A percentile compares a stretch with the other conserved stretches of the same genome.
Evolutionary conservation across 2,797 vertebrate species (phyloP).

Genomic region (Chrosomus eos): DNA sequence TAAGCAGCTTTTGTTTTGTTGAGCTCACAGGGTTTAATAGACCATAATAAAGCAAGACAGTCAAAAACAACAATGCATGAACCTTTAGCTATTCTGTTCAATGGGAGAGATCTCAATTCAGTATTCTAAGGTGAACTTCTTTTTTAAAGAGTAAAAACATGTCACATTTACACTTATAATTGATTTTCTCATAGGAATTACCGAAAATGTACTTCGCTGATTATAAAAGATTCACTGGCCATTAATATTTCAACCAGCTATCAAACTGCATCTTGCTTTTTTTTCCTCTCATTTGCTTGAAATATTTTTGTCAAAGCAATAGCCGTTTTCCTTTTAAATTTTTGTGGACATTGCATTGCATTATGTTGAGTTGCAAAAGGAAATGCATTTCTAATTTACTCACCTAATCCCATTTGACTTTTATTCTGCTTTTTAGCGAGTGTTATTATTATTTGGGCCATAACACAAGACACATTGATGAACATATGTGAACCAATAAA

Average conservation of each 20-base stretch:
- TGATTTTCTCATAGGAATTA: background rate
- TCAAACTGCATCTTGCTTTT: background rate
- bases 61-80: background rate
- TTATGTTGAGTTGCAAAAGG: background rate
- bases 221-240: background rate
- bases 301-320: background rate
- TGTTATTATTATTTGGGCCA: background rate
- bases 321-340: background rate
- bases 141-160: background rate
- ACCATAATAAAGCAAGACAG: background rate
- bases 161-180: background rate
- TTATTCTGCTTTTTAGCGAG: background rate
- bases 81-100: background rate
- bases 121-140: too few species aligned
- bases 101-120: background rate
- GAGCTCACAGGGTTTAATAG: background rate
- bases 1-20: background rate
- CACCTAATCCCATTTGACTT: background rate
- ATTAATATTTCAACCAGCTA: background rate
- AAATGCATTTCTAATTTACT: background rate
- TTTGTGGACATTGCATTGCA: background rate
- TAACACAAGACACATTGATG: too few species aligned
- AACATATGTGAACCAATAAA: slow-evolving; percentile 14
- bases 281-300: background rate
- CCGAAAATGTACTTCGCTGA: background rate